Conservation (phyloP, 2,797 vertebrate species). For the Etheostoma nigrum region DNA sequence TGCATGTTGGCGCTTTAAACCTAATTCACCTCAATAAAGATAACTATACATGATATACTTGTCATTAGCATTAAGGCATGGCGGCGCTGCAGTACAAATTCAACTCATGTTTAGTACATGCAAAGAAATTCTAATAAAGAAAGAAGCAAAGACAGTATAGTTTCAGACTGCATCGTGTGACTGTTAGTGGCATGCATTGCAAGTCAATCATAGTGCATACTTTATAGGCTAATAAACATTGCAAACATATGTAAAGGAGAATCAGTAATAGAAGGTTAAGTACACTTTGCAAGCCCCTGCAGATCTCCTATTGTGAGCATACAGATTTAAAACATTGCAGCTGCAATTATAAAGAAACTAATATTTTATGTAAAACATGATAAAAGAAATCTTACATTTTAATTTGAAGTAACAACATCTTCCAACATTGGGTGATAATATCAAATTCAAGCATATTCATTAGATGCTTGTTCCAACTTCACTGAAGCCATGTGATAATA, state of each 20-base stretch:
- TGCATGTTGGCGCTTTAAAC: no score
- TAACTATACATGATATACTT: no score
- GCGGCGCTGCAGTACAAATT: no score
- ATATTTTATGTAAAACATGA: slow-evolving; percentile 2
- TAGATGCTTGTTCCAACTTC: slow-evolving; percentile 12
- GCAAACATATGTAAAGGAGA: slow-evolving; percentile 36
- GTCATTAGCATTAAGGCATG: no score
- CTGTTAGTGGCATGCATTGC: background rate
- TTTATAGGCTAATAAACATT: background rate
- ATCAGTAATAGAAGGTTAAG: background rate
- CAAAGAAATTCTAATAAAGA: no score
- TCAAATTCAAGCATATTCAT: background rate
- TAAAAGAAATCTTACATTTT: background rate
- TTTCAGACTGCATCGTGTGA: slow-evolving; percentile 1
- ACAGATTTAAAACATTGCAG: slow-evolving; percentile 11
- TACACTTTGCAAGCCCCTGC: background rate
- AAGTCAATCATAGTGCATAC: slow-evolving; percentile 8
- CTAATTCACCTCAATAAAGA: no score
- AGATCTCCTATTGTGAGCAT: background rate
- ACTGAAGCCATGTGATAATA: slow-evolving; percentile 16
- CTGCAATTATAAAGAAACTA: background rate
- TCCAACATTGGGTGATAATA: background rate
- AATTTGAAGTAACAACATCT: background rate
- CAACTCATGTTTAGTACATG: no score
- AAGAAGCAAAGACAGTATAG: no score